Evolutionary conservation across 1,140 invertebrate genomes (phyloP).

Genomic region (Neodiprion pinetum): DNA sequence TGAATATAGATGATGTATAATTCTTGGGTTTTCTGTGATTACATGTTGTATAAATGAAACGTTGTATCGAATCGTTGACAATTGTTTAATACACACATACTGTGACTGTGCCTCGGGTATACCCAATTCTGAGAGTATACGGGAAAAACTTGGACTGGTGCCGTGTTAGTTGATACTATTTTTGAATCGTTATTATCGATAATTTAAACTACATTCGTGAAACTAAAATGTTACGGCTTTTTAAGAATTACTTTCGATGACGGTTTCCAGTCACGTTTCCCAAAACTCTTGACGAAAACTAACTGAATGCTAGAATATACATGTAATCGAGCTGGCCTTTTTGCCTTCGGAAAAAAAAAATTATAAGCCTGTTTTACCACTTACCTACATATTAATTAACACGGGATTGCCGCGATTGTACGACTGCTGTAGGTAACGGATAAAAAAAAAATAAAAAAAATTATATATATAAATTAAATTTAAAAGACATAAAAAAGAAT

Average conservation of each 20-base stretch:
- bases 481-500: slow-evolving; percentile 26
- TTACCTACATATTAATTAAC: not conserved
- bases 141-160: not conserved
- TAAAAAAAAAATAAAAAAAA: slow-evolving; percentile 38
- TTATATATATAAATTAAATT: slow-evolving; percentile 40
- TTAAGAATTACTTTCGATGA: no score
- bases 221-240: no score
- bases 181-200: no score
- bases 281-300: not conserved
- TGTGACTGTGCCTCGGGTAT: slow-evolving; percentile 6
- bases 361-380: slow-evolving; percentile 1
- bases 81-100: not conserved
- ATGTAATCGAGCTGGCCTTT: not conserved
- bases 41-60: not conserved
- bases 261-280: no score
- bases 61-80: not conserved
- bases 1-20: not conserved
- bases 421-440: slow-evolving; percentile 22
- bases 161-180: no score
- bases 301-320: not conserved
- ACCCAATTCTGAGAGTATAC: not conserved
- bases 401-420: not conserved
- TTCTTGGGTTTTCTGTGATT: slow-evolving; percentile 5
- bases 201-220: no score
- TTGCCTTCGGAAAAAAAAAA: slow-evolving; percentile 8